Percentiles rank a stretch among this genome's conserved stretches.
Evolutionary conservation across 2,113 vertebrate species (phyloP).

Genomic region (Fulmarus glacialis): DNA sequence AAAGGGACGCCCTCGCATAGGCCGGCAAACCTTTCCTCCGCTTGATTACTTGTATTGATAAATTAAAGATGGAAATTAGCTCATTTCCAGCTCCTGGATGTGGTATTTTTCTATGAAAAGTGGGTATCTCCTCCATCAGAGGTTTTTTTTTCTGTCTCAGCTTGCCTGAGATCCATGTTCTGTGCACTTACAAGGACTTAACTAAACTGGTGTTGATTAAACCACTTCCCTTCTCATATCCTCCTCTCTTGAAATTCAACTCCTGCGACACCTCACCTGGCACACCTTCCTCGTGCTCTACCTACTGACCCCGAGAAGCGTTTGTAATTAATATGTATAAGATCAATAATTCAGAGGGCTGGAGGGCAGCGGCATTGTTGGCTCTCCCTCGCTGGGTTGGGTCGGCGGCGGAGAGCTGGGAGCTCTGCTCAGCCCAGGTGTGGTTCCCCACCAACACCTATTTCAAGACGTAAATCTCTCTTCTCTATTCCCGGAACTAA

Average conservation of each 20-base stretch:
- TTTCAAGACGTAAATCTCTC: not conserved
- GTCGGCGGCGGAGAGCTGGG: rapidly evolving
- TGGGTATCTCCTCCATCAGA: not conserved
- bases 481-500: not conserved
- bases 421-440: not conserved
- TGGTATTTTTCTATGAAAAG: rapidly evolving
- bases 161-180: rapidly evolving
- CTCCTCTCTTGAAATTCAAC: not conserved
- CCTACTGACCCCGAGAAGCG: rapidly evolving
- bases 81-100: not conserved
- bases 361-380: not conserved
- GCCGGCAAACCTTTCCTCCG: not conserved
- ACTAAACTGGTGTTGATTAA: not conserved
- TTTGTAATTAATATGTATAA: not conserved
- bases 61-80: not conserved
- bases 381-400: not conserved
- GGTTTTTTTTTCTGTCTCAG: rapidly evolving
- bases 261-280: not conserved
- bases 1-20: rapidly evolving
- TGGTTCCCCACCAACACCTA: not conserved
- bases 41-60: not conserved
- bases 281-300: not conserved
- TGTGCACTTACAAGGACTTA: not conserved
- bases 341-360: conserved; percentile 4
- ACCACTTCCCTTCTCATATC: not conserved